phyloP scores from a whole-genome alignment of 2,888 invertebrate genomes.

The Drosophila silvestris region DNA sequence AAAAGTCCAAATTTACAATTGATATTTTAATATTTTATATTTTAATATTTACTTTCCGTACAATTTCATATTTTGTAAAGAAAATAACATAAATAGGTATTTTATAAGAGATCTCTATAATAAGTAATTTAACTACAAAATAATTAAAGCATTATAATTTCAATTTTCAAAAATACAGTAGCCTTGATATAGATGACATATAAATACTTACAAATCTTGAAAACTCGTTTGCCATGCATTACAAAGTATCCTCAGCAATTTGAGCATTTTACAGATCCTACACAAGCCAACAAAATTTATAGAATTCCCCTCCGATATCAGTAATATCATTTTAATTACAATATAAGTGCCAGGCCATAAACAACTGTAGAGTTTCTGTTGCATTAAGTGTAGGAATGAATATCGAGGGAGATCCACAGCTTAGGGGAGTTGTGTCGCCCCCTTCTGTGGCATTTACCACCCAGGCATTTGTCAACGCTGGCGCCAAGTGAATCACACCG shows the following conservation, averaged over 20 bases:
- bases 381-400: not conserved
- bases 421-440: slow-evolving; percentile 18
- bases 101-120: not conserved
- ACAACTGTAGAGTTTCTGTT: slow-evolving; percentile 41
- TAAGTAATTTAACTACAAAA: not conserved
- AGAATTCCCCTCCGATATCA: slow-evolving; percentile 35
- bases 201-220: not conserved
- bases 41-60: not conserved
- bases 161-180: not conserved
- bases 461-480: slow-evolving; percentile 78
- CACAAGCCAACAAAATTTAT: not conserved
- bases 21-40: not conserved
- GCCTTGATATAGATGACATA: not conserved
- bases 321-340: slow-evolving; percentile 66
- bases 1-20: not conserved
- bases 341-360: slow-evolving; percentile 56
- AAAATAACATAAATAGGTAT: not conserved
- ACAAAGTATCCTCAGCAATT: not conserved
- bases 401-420: slow-evolving; percentile 25
- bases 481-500: slow-evolving; percentile 63
- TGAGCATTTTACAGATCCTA: not conserved
- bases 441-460: slow-evolving; percentile 58
- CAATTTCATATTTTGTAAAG: not conserved
- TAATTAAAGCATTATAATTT: not conserved
- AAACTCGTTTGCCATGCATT: not conserved